Evolutionary conservation across 2,888 invertebrate genomes (phyloP).

Genomic region (Thyatira batis): DNA sequence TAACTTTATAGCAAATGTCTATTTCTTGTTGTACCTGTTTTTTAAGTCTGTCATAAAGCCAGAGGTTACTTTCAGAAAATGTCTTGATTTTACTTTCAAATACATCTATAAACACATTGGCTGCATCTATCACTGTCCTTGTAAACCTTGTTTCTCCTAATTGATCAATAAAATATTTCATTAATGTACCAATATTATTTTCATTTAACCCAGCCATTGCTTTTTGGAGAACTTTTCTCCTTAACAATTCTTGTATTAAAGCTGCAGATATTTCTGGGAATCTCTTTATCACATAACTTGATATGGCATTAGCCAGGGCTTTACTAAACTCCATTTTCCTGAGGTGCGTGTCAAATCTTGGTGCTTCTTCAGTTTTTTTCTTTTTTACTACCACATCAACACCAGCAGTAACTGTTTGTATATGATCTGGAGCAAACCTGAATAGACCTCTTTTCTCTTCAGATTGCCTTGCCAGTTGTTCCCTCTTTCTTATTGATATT

Average conservation of each 20-base stretch:
- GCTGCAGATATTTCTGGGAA: slow-evolving; percentile 90
- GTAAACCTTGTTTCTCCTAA: slow-evolving; percentile 89
- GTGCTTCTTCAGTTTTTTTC: slow-evolving; percentile 58
- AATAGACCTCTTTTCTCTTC: slow-evolving; percentile 64
- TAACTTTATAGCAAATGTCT: slow-evolving; percentile 83
- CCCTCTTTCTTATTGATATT: slow-evolving; percentile 91
- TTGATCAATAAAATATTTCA: slow-evolving; percentile 89
- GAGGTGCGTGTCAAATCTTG: slow-evolving; percentile 87
- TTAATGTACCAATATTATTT: slow-evolving; percentile 84
- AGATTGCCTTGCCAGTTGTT: slow-evolving; percentile 75
- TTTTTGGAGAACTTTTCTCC: slow-evolving; percentile 88
- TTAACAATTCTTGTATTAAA: slow-evolving; percentile 92
- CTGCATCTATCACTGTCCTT: slow-evolving; percentile 87
- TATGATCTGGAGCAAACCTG: slow-evolving; percentile 80
- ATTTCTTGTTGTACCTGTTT: slow-evolving; percentile 86
- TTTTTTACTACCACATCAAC: slow-evolving; percentile 81
- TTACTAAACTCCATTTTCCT: slow-evolving; percentile 91
- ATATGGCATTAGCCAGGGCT: slow-evolving; percentile 88
- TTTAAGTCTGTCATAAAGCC: slow-evolving; percentile 83
- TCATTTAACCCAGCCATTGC: slow-evolving; percentile 89
- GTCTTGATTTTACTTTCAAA: slow-evolving; percentile 85
- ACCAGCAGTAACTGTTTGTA: slow-evolving; percentile 66
- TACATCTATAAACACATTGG: slow-evolving; percentile 88
- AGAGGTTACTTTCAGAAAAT: slow-evolving; percentile 84
- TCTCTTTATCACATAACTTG: slow-evolving; percentile 81